Evolutionary conservation across 2,113 vertebrate genomes (phyloP).

Genomic region (Neogale vison): DNA sequence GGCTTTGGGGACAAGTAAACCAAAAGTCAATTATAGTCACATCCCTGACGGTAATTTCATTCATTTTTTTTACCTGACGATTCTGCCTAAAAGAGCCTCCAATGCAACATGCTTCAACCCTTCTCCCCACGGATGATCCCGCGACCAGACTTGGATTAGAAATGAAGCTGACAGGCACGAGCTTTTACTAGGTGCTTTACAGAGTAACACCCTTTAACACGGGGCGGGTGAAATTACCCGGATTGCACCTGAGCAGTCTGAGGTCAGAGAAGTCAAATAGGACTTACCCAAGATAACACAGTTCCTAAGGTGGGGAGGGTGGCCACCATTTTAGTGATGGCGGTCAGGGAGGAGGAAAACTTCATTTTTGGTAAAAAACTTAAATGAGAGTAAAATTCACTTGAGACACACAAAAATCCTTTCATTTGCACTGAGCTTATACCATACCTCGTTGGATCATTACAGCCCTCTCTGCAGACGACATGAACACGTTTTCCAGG

Average conservation of each 20-base stretch:
- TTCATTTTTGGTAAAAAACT: not conserved
- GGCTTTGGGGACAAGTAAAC: not conserved
- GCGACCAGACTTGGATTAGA: not conserved
- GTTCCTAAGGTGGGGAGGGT: too few relatives aligned
- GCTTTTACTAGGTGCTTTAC: fast-evolving
- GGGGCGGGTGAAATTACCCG: not conserved
- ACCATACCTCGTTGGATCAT: not conserved
- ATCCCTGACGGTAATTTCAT: not conserved
- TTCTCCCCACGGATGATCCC: fast-evolving
- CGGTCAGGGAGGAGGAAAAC: not conserved
- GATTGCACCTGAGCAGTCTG: fast-evolving
- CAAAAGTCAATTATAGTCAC: not conserved
- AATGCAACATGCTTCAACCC: fast-evolving
- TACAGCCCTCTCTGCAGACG: not conserved
- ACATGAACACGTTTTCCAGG: not conserved
- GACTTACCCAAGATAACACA: not conserved
- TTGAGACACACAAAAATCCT: not conserved
- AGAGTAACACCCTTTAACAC: fast-evolving
- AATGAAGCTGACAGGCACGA: fast-evolving
- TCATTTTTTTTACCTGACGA: not conserved
- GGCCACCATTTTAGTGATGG: not conserved
- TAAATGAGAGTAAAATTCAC: not conserved
- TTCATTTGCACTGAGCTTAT: not conserved
- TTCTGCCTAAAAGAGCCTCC: not conserved
- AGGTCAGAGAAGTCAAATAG: not conserved